phyloP scores from a whole-genome alignment of 1,140 invertebrate species.

The Ceratitis capitata region DNA sequence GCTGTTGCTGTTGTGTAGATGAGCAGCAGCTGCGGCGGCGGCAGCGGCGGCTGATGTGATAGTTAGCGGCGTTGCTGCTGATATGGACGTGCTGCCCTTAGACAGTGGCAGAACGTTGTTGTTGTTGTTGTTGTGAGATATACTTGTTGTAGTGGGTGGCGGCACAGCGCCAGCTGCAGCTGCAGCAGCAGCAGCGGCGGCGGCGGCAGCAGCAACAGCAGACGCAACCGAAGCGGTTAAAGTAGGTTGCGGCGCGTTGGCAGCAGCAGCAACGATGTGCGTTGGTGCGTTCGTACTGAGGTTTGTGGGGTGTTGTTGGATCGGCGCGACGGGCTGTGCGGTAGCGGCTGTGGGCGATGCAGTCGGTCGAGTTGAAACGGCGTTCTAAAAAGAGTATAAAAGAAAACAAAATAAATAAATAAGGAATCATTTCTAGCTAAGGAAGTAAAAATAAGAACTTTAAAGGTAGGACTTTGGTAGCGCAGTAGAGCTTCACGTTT shows the following conservation, averaged over 20 bases:
- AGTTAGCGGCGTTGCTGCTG: conserved; percentile 70
- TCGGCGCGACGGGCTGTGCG: conserved; percentile 56
- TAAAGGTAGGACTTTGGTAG: not conserved
- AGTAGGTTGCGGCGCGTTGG: conserved; percentile 42
- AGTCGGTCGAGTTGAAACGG: conserved; percentile 65
- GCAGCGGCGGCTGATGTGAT: conserved; percentile 65
- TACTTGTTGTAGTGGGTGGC: not conserved
- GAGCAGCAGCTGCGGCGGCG: conserved; percentile 64
- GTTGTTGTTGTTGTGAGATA: conserved; percentile 34
- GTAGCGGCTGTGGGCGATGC: conserved; percentile 62
- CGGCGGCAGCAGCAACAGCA: conserved; percentile 55
- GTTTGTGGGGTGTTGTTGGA: conserved; percentile 44
- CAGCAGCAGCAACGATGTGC: conserved; percentile 41
- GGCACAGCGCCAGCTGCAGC: conserved; percentile 41
- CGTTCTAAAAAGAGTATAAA: conserved; percentile 54
- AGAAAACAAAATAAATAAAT: not conserved
- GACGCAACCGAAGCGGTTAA: conserved; percentile 40
- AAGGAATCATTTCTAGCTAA: not conserved
- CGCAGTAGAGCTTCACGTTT: not conserved
- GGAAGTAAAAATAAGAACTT: not conserved
- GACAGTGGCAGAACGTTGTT: conserved; percentile 38
- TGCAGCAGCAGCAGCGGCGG: conserved; percentile 66
- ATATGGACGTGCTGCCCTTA: conserved; percentile 70
- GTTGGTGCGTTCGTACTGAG: conserved; percentile 29
- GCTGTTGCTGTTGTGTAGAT: conserved; percentile 32